Conservation (phyloP, 2,888 invertebrate genomes). For the Zelleria hepariella region DNA sequence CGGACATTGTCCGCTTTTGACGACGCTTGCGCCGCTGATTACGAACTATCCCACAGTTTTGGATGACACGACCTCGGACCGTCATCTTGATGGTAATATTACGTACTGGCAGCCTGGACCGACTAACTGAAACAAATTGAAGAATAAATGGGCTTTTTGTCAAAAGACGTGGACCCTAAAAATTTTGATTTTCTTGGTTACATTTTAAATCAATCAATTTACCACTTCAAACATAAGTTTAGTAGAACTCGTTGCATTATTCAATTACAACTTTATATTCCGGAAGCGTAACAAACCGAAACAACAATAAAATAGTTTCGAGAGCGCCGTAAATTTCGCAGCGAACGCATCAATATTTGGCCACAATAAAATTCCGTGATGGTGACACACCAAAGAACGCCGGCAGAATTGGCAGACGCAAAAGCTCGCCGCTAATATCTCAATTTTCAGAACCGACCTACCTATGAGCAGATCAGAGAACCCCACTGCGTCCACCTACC, state of each 20-base stretch:
- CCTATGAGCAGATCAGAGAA: slow-evolving; percentile 36
- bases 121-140: too few relatives aligned
- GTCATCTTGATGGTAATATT: not conserved
- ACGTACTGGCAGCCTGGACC: too few relatives aligned
- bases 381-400: slow-evolving; percentile 43
- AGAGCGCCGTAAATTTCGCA: slow-evolving; percentile 13
- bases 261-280: not conserved
- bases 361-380: slow-evolving; percentile 28
- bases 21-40: slow-evolving; percentile 16
- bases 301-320: not conserved
- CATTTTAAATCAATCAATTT: too few relatives aligned
- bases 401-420: slow-evolving; percentile 36
- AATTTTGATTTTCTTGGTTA: too few relatives aligned
- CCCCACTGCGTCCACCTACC: slow-evolving; percentile 27
- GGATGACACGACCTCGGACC: slow-evolving; percentile 10
- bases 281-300: slow-evolving; percentile 5
- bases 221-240: too few relatives aligned
- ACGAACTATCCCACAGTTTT: slow-evolving; percentile 34
- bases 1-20: slow-evolving; percentile 26
- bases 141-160: too few relatives aligned
- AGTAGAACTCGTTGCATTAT: too few relatives aligned
- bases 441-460: slow-evolving; percentile 62
- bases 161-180: too few relatives aligned
- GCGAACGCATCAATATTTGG: slow-evolving; percentile 15
- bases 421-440: slow-evolving; percentile 51